Conservation (phyloP, 2,113 vertebrate genomes). For the Cromileptes altivelis region DNA sequence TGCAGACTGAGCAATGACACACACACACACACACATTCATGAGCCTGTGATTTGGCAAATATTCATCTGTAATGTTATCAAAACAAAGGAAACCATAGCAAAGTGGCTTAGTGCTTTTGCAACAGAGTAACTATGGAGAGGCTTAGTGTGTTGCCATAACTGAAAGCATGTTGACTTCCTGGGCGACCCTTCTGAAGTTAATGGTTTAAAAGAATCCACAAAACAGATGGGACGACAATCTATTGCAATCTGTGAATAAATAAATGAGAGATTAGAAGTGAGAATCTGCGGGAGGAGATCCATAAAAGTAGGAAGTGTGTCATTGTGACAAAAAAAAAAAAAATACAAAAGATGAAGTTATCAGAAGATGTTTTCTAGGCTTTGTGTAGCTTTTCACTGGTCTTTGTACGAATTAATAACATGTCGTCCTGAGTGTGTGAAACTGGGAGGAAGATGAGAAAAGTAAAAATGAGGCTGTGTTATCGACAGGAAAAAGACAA, state of each 20-base stretch:
- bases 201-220: constrained; percentile 46
- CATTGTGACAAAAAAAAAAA: neutral
- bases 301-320: constrained; percentile 5
- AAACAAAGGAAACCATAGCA: constrained; percentile 9
- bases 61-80: neutral
- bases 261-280: constrained; percentile 17
- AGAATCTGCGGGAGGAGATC: constrained; percentile 1
- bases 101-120: constrained; percentile 9
- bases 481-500: neutral
- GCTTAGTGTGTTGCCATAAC: constrained; percentile 27
- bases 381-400: constrained; percentile 16
- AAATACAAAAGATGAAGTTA: constrained; percentile 2
- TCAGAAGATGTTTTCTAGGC: constrained; percentile 5
- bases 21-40: neutral
- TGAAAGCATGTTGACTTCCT: constrained; percentile 62
- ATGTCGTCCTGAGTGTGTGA: neutral
- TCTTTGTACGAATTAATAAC: constrained; percentile 43
- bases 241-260: constrained; percentile 33
- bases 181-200: constrained; percentile 54
- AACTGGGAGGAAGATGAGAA: neutral
- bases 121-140: neutral
- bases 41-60: neutral
- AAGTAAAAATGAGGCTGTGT: constrained; percentile 15
- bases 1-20: neutral
- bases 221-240: constrained; percentile 53